A percentile compares a stretch with the other conserved stretches of the same genome.
Evolutionary conservation across 2,113 vertebrate species (phyloP).

Genomic region (Pampusana beccarii): DNA sequence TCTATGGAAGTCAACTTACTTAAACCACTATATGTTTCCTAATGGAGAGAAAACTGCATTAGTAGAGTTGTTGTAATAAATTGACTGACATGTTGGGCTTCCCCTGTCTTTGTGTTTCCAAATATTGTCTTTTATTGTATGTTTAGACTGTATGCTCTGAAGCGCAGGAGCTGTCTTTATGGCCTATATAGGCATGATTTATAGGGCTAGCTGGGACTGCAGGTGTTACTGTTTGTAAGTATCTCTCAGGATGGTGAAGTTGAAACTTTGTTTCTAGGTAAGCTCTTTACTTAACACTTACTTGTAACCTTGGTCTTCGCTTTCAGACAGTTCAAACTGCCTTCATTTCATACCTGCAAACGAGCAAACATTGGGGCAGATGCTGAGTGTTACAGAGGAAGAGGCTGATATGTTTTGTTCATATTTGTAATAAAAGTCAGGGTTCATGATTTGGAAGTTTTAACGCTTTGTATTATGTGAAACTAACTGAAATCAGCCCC

Average conservation of each 20-base stretch:
- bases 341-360: background rate
- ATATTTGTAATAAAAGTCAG: background rate
- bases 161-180: background rate
- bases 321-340: background rate
- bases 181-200: background rate
- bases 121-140: background rate
- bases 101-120: background rate
- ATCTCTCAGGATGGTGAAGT: background rate
- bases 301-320: background rate
- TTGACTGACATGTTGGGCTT: background rate
- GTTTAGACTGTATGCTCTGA: background rate
- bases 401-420: background rate
- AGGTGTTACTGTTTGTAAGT: background rate
- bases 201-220: background rate
- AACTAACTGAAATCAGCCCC: background rate
- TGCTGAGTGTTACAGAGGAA: background rate
- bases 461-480: rapidly evolving
- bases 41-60: background rate
- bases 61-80: background rate
- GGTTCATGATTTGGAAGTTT: rapidly evolving
- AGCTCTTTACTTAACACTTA: background rate
- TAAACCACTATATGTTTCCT: background rate
- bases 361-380: background rate
- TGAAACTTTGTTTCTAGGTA: background rate
- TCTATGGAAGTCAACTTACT: rapidly evolving